phyloP scores from a whole-genome alignment of 2,797 vertebrate species.

The Halcyon leucocephala region DNA sequence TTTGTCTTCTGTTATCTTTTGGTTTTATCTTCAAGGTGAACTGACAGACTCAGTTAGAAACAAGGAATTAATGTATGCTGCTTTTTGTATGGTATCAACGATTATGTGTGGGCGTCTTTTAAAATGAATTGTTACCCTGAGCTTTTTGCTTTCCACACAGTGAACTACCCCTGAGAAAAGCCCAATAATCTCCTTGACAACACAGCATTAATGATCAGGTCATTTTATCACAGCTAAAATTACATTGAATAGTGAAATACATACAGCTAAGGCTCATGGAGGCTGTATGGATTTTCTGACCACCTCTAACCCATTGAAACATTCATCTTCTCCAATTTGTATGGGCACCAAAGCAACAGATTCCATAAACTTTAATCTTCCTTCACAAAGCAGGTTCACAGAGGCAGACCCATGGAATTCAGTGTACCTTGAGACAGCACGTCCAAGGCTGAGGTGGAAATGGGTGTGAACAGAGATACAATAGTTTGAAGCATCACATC shows the following conservation, averaged over 20 bases:
- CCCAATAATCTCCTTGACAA: constrained; percentile 48
- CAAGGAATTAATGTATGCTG: not conserved
- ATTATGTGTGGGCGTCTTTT: not conserved
- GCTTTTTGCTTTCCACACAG: not conserved
- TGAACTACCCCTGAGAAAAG: not conserved
- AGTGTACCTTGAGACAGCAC: not conserved
- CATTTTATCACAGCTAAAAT: not conserved
- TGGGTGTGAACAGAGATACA: not conserved
- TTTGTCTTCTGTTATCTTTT: not conserved
- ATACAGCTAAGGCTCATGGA: not conserved
- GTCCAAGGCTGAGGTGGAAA: not conserved
- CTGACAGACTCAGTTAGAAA: not conserved
- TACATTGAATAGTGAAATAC: not conserved
- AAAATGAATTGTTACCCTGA: not conserved
- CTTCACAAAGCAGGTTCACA: not conserved
- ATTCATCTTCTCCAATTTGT: not conserved
- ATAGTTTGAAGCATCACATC: not conserved
- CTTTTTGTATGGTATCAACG: not conserved
- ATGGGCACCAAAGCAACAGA: not conserved
- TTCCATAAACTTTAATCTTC: not conserved
- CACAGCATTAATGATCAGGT: not conserved
- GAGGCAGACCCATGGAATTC: not conserved
- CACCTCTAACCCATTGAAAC: not conserved
- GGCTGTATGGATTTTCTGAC: not conserved
- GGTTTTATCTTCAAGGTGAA: not conserved